Conservation (phyloP, 2,888 invertebrate genomes). For the Oligia latruncula region DNA sequence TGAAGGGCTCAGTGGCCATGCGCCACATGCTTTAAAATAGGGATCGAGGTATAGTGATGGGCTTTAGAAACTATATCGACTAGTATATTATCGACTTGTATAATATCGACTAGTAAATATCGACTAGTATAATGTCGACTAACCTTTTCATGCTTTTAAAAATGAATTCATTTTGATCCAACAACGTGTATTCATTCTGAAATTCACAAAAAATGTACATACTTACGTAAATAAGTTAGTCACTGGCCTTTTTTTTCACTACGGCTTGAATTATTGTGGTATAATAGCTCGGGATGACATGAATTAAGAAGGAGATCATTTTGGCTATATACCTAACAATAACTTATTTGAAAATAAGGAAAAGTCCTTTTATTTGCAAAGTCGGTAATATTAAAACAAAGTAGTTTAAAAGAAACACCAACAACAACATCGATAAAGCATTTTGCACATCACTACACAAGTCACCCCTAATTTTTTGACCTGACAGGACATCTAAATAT, state of each 20-base stretch:
- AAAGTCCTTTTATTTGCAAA: background rate
- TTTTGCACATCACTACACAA: conserved; percentile 46
- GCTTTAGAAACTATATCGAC: background rate
- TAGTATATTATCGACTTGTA: background rate
- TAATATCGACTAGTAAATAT: too few relatives aligned
- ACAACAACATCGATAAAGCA: conserved; percentile 28
- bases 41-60: conserved; percentile 57
- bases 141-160: background rate
- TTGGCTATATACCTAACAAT: background rate
- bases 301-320: background rate
- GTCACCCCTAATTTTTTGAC: conserved; percentile 69
- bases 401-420: background rate
- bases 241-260: background rate
- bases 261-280: background rate
- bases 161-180: background rate
- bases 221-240: background rate
- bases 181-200: background rate
- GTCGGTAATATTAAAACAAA: background rate
- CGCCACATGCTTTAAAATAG: conserved; percentile 70
- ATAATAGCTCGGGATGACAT: background rate
- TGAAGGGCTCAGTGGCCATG: conserved; percentile 71
- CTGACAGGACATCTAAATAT: conserved; percentile 80
- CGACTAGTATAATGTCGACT: background rate
- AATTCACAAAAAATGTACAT: background rate
- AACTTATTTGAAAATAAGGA: background rate